These are phyloP conservation scores for Bradypodion pumilum DNA, from an alignment of 2,797 vertebrate genomes.

Conservation along the genomic window DNA sequence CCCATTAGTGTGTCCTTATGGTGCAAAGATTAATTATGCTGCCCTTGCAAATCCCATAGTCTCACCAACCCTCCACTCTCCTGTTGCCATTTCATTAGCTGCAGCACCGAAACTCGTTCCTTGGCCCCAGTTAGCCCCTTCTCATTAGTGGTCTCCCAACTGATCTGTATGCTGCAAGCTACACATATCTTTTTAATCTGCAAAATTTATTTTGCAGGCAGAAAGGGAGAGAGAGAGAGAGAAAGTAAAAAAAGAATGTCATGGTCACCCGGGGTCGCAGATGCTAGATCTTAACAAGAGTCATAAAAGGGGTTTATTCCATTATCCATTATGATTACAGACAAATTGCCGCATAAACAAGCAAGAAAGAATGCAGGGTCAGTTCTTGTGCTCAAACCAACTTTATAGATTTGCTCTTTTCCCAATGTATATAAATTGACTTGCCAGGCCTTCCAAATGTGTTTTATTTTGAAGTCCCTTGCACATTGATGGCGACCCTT, in stretches of 20 bases:
- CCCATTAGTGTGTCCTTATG: conserved; percentile 10
- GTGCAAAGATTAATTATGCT: conserved; percentile 48
- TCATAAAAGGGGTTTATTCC: conserved; percentile 32
- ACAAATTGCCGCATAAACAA: conserved; percentile 46
- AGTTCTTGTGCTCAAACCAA: not conserved
- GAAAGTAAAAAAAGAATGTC: not conserved
- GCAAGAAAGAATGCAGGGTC: conserved; percentile 26
- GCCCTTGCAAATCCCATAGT: conserved; percentile 21
- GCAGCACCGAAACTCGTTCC: conserved; percentile 27
- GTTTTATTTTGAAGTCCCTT: conserved; percentile 23
- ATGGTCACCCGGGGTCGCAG: conserved; percentile 7
- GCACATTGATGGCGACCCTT: too few relatives aligned
- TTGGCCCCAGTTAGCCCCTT: not conserved
- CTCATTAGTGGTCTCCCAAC: not conserved
- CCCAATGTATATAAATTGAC: not conserved
- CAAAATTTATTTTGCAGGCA: conserved; percentile 8
- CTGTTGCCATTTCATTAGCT: conserved; percentile 1
- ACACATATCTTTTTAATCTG: not conserved
- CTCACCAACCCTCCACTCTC: conserved; percentile 16
- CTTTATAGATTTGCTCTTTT: conserved; percentile 29
- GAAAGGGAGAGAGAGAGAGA: not conserved
- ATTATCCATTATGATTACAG: conserved; percentile 20
- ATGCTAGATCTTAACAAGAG: conserved; percentile 31
- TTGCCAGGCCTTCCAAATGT: not conserved
- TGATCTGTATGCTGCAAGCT: rapidly evolving